Conservation (phyloP, 2,888 invertebrate species). For the Lasioglossum leucozonium region DNA sequence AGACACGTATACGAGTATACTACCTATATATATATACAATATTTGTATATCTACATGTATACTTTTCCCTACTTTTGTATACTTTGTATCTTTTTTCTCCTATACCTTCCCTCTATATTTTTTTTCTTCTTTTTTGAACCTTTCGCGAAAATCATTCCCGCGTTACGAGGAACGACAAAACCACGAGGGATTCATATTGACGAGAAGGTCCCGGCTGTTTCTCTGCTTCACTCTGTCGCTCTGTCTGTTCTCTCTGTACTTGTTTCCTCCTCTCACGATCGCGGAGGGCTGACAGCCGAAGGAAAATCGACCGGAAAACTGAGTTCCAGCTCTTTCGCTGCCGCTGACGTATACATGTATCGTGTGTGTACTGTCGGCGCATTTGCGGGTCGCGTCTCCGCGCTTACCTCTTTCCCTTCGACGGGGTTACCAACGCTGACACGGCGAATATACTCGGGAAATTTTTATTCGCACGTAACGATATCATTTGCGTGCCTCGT, state of each 20-base stretch:
- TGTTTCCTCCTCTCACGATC: conserved; percentile 50
- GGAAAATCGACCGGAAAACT: conserved; percentile 25
- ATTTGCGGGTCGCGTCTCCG: neutral
- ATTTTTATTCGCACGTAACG: neutral
- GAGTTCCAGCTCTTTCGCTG: conserved; percentile 44
- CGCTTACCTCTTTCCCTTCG: neutral
- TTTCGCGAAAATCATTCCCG: conserved; percentile 23
- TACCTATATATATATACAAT: neutral
- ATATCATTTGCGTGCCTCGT: neutral
- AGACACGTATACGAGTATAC: conserved; percentile 10
- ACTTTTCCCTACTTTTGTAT: neutral
- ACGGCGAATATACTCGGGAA: neutral
- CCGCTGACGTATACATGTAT: conserved; percentile 10
- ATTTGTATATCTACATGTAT: neutral
- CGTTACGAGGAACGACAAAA: conserved; percentile 41
- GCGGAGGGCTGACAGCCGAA: conserved; percentile 40
- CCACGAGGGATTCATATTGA: conserved; percentile 56
- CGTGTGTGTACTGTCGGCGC: neutral
- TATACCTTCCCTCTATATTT: too few relatives aligned
- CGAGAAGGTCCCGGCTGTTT: conserved; percentile 43
- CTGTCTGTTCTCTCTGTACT: conserved; percentile 86
- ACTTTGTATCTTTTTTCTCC: neutral
- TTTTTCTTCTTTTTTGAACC: neutral
- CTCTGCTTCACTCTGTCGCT: conserved; percentile 25
- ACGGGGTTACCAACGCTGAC: neutral